Conservation (phyloP, 1,140 invertebrate genomes). For the Drosophila ambigua region DNA sequence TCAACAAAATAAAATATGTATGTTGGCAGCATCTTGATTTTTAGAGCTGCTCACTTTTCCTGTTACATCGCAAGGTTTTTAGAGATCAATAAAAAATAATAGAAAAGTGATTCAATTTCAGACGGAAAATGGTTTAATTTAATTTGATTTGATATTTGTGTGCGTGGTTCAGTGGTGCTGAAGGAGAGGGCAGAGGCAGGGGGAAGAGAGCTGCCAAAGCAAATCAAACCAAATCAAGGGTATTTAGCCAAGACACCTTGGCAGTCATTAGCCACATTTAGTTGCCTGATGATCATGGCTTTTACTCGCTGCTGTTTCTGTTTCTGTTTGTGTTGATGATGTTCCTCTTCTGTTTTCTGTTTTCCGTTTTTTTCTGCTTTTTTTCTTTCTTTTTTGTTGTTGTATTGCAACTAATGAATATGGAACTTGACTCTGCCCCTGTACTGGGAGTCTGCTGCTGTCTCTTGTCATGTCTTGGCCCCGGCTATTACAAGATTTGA, state of each 20-base stretch:
- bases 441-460: slow-evolving; percentile 11
- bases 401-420: slow-evolving; percentile 73
- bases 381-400: slow-evolving; percentile 16
- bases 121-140: slow-evolving; percentile 30
- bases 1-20: slow-evolving; percentile 27
- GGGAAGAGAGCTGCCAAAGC: slow-evolving; percentile 1
- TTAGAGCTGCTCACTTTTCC: slow-evolving; percentile 52
- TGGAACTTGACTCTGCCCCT: slow-evolving; percentile 73
- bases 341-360: slow-evolving; percentile 16
- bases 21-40: slow-evolving; percentile 53
- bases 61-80: slow-evolving; percentile 24
- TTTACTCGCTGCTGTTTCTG: slow-evolving; percentile 19
- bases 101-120: slow-evolving; percentile 38
- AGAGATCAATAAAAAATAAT: slow-evolving; percentile 42
- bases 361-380: slow-evolving; percentile 10
- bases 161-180: not conserved
- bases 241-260: slow-evolving; percentile 55
- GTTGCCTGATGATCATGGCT: slow-evolving; percentile 64
- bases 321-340: slow-evolving; percentile 25
- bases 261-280: slow-evolving; percentile 71
- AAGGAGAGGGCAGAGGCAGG: not conserved
- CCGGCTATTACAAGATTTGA: slow-evolving; percentile 71
- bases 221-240: slow-evolving; percentile 33
- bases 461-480: slow-evolving; percentile 63
- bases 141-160: slow-evolving; percentile 29